Percentiles rank a stretch among this genome's conserved stretches.
phyloP scores from a whole-genome alignment of 2,888 invertebrate species.

The Andrena bicolor region DNA sequence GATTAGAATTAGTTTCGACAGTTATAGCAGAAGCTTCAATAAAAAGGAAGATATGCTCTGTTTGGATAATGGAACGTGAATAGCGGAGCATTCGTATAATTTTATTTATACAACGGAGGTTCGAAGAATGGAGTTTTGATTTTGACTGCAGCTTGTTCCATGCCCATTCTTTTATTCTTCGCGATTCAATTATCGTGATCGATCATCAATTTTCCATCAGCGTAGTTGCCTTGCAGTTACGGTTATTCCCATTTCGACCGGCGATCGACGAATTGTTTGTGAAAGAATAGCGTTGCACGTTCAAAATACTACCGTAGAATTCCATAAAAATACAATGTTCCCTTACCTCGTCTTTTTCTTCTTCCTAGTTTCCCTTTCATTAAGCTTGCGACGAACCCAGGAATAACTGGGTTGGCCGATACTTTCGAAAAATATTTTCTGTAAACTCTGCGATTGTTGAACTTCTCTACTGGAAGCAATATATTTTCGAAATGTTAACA shows the following conservation, averaged over 20 bases:
- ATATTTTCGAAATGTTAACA: not conserved
- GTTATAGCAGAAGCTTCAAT: no score
- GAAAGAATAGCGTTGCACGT: conserved; percentile 14
- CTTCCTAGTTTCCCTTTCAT: not conserved
- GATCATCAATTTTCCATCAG: conserved; percentile 15
- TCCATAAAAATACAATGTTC: not conserved
- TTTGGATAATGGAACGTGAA: no score
- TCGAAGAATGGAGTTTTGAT: conserved; percentile 2
- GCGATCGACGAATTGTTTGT: conserved; percentile 5
- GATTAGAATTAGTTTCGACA: no score
- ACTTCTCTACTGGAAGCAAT: not conserved
- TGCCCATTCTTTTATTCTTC: conserved; percentile 1
- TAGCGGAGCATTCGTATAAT: no score
- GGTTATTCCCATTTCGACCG: conserved; percentile 5
- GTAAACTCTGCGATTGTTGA: not conserved
- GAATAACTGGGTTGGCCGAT: not conserved
- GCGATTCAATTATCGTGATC: conserved; percentile 35
- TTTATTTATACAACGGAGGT: no score
- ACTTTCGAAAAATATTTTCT: not conserved
- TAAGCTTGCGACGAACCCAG: not conserved
- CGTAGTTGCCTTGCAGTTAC: conserved; percentile 7
- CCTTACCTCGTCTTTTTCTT: not conserved
- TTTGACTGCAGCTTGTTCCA: conserved; percentile 24
- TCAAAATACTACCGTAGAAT: not conserved
- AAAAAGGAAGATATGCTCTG: no score